Base-by-base conservation (phyloP, 2,888 invertebrate genomes). In the Chrysotoxum bicinctum region DNA sequence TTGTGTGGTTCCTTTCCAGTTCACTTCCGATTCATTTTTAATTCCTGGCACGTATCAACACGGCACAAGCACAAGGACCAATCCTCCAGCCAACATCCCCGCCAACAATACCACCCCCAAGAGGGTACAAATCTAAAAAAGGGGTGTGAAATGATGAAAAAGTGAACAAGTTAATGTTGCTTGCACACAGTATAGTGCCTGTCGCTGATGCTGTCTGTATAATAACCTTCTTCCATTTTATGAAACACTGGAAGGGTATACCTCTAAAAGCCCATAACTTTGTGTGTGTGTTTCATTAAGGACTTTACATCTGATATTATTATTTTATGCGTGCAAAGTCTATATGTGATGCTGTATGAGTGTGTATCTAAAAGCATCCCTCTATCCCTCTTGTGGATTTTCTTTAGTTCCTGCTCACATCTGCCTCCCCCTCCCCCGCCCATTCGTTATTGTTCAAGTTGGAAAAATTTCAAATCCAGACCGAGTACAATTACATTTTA, bases 21-120 rank as follows among this genome's bases (percentile, higher is more conserved):
- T 84, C 80, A 80, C 80, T 84, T 84, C 80, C 70, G 76, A 75
- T 76, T 72, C 54, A 80, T 76, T 84, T 84, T 84, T 84, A 75
- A 84, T 84, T 84, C 80, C 54, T 72, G 62, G 76, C 84, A 75
- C 72, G 80, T 76, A 74, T 73, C 66, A 66, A 64, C 56, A 45
- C 26, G 52, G 43, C 19, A 60, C 60, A 60, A 19, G 68, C 74
- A 54, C 60, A 60, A 19, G 68, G 69, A 54, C 26, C 23, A 62
- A 40, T 7, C 2, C 43, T 37, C 37, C 7, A 58, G 14, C 40
- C 26, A 16, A 26, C 62, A 30, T 16, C 9, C 5, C 40, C 8
- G 7, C 23, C 12, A 8, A 16, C 7, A 6, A 45, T 8, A 35
- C 43, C 58, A 14, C 19, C 21, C 58, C 10, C 35, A 35, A 10